Evolutionary conservation across 1,140 invertebrate genomes (phyloP).

Genomic region (Lepidostoma basale): DNA sequence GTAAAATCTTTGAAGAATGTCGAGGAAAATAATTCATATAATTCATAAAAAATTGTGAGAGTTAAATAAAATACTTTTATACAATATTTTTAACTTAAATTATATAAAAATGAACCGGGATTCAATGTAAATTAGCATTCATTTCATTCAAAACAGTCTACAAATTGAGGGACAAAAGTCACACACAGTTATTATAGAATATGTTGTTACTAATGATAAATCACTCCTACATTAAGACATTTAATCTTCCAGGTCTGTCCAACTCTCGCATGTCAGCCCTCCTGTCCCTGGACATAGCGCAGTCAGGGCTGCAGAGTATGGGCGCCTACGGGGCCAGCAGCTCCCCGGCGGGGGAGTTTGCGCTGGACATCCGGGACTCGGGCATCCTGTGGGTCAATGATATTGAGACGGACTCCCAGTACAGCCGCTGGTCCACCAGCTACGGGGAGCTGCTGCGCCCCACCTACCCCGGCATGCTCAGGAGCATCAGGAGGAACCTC

Average conservation of each 20-base stretch:
- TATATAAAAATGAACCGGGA: too few relatives aligned
- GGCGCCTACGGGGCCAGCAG: conserved; percentile 1
- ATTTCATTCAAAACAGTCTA: too few relatives aligned
- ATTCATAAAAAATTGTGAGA: too few relatives aligned
- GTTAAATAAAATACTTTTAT: too few relatives aligned
- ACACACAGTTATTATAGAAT: too few relatives aligned
- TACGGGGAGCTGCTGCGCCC: conserved; percentile 90
- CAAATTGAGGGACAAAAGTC: too few relatives aligned
- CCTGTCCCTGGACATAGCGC: conserved; percentile 77
- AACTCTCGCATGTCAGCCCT: conserved; percentile 63
- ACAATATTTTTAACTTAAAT: too few relatives aligned
- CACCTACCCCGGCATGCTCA: conserved; percentile 95
- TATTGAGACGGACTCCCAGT: conserved; percentile 88
- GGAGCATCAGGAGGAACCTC: conserved; percentile 92
- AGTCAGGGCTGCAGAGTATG: conserved; percentile 5
- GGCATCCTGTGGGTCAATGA: conserved; percentile 95
- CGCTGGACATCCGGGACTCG: conserved; percentile 90
- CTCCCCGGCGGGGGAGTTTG: conserved; percentile 76
- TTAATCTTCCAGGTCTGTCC: conserved; percentile 57
- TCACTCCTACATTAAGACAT: too few relatives aligned
- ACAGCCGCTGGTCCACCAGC: conserved; percentile 85
- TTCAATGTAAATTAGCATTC: too few relatives aligned
- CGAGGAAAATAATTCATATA: too few relatives aligned
- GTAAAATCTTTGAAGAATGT: too few relatives aligned
- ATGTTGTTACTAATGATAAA: too few relatives aligned